These are phyloP conservation scores for Stegodyphus dumicola DNA, from an alignment of 1,140 invertebrate genomes.

Conservation along the genomic window DNA sequence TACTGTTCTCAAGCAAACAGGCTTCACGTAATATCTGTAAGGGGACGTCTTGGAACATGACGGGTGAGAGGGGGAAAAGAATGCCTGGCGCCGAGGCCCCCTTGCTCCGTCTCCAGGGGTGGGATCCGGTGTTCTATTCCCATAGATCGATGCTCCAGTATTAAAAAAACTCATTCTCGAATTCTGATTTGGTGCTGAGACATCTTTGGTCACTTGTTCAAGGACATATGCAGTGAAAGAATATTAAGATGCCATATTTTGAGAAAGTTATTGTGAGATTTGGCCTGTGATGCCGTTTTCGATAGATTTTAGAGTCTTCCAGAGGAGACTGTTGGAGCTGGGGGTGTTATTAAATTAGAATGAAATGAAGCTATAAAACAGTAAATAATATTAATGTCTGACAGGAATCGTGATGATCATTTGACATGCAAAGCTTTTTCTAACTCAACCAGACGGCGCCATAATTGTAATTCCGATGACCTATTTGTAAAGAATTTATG, in stretches of 20 bases:
- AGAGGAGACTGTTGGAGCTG: no score
- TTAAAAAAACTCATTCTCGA: neutral
- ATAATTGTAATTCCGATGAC: no score
- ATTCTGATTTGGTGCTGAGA: neutral
- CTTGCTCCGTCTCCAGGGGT: constrained; percentile 27
- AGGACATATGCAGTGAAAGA: no score
- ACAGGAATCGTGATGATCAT: neutral
- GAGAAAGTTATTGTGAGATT: neutral
- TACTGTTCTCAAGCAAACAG: no score
- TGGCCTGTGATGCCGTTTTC: neutral
- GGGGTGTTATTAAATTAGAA: no score
- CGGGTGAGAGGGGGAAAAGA: neutral
- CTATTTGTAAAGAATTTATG: no score
- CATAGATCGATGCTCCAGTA: constrained; percentile 31
- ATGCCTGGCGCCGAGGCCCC: constrained; percentile 15
- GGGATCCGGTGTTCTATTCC: neutral
- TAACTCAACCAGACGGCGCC: no score
- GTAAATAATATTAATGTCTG: no score
- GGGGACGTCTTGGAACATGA: constrained; percentile 49
- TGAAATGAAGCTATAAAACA: no score
- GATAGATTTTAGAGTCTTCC: no score
- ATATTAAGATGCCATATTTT: no score
- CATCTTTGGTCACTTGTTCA: constrained; percentile 25
- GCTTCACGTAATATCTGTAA: constrained; percentile 39
- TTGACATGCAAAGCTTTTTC: neutral